Evolutionary conservation across 2,888 invertebrate species (phyloP).

Genomic region (Melikaiella ostensackeni): DNA sequence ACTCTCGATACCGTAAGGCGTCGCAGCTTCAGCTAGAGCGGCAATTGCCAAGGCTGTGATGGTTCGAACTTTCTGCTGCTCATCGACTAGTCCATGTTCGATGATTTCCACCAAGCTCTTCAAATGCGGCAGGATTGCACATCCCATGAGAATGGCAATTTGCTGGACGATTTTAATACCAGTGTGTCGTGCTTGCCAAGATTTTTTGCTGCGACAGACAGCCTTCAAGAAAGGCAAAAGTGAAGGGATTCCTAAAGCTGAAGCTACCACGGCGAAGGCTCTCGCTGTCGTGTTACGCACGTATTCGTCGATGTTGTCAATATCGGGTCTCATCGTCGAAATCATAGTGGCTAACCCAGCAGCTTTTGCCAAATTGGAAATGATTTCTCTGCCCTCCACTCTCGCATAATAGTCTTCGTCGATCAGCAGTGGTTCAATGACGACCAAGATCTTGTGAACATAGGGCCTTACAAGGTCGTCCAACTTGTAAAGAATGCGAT

Average conservation of each 20-base stretch:
- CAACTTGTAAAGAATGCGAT: conserved; percentile 97
- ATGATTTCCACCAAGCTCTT: conserved; percentile 99
- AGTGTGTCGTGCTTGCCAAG: conserved; percentile 99
- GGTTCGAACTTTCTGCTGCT: conserved; percentile 99
- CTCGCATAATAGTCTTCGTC: conserved; percentile 99
- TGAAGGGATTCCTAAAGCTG: conserved; percentile 98
- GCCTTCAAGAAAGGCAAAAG: conserved; percentile 98
- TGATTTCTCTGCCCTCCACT: conserved; percentile 99
- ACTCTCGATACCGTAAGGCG: conserved; percentile 99
- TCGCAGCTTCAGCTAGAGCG: conserved; percentile 98
- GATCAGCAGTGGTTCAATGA: conserved; percentile 98
- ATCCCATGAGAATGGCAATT: conserved; percentile 99
- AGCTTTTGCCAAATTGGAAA: conserved; percentile 99
- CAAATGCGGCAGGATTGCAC: conserved; percentile 98
- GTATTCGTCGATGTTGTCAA: conserved; percentile 99
- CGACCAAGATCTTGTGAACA: conserved; percentile 99
- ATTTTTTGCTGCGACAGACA: conserved; percentile 99
- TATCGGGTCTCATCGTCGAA: conserved; percentile 99
- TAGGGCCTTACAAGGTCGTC: conserved; percentile 99
- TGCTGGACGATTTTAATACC: conserved; percentile 99
- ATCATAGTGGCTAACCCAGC: conserved; percentile 99
- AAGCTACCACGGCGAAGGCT: conserved; percentile 99
- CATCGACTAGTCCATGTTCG: conserved; percentile 98
- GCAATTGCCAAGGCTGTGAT: conserved; percentile 99
- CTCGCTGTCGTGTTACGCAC: conserved; percentile 99